phyloP scores from a whole-genome alignment of 2,888 invertebrate species.

The Microctonus hyperodae region DNA sequence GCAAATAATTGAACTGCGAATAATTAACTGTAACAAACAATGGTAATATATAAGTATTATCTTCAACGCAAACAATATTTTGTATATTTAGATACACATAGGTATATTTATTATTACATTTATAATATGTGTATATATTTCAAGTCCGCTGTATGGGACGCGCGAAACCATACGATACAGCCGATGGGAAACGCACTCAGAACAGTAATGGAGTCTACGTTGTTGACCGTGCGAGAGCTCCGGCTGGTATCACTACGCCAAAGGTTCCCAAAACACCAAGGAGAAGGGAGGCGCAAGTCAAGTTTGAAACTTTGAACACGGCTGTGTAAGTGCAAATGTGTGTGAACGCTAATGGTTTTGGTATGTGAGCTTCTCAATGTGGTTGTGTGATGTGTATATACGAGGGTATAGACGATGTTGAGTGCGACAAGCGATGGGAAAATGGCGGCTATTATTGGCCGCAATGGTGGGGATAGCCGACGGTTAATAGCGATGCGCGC shows the following conservation, averaged over 20 bases:
- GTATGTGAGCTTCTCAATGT: no score
- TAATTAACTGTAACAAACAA: not conserved
- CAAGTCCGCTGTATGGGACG: not conserved
- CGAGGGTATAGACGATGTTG: slow-evolving; percentile 34
- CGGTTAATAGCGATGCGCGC: slow-evolving; percentile 45
- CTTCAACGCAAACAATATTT: not conserved
- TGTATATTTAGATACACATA: not conserved
- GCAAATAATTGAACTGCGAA: not conserved
- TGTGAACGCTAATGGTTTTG: no score
- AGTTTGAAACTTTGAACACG: slow-evolving; percentile 28
- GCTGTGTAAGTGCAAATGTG: slow-evolving; percentile 31
- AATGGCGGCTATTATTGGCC: slow-evolving; percentile 1
- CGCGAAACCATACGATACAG: slow-evolving; percentile 39
- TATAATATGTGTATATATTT: not conserved
- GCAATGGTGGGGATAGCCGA: slow-evolving; percentile 20
- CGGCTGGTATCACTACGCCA: slow-evolving; percentile 57
- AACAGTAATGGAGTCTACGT: slow-evolving; percentile 57
- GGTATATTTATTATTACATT: not conserved
- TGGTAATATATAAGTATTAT: not conserved
- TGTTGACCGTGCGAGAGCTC: slow-evolving; percentile 44
- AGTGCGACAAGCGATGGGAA: slow-evolving; percentile 40
- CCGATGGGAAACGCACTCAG: slow-evolving; percentile 61
- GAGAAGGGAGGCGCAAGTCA: slow-evolving; percentile 34
- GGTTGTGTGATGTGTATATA: not conserved
- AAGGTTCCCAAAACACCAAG: slow-evolving; percentile 29